Conservation (phyloP, 2,888 invertebrate genomes). For the Heterodera filipjevi region DNA sequence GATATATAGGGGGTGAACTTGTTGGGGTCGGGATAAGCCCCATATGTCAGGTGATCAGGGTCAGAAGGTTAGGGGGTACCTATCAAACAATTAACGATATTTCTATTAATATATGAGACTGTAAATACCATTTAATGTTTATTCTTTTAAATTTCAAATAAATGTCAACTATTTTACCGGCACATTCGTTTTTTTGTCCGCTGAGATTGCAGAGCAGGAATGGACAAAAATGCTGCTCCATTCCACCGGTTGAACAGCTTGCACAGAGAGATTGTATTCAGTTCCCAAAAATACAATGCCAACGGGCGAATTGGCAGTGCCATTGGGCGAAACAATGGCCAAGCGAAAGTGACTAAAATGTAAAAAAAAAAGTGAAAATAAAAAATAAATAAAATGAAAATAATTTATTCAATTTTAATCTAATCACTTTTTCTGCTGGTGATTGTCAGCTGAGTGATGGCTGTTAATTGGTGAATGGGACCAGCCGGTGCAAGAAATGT, state of each 20-base stretch:
- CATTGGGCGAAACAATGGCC: constrained; percentile 18
- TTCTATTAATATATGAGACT: neutral
- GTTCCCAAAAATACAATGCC: neutral
- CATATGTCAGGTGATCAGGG: no score
- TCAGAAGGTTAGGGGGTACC: no score
- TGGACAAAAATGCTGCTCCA: neutral
- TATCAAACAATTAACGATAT: no score
- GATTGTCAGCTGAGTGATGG: neutral
- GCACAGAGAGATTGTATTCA: neutral
- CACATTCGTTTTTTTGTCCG: neutral
- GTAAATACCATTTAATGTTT: neutral
- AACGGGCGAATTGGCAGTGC: neutral
- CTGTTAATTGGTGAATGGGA: neutral
- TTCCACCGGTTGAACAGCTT: constrained; percentile 7
- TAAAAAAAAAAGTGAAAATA: neutral
- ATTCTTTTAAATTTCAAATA: no score
- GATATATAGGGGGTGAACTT: no score
- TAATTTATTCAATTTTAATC: no score
- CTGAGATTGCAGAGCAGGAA: neutral
- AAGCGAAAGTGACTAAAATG: constrained; percentile 18
- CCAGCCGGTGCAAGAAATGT: constrained; percentile 20
- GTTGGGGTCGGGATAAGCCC: no score
- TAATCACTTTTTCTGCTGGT: neutral
- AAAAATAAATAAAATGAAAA: neutral
- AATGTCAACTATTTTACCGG: no score